Base-by-base conservation (phyloP, 2,888 invertebrate genomes). In the Drosophila anceps region DNA sequence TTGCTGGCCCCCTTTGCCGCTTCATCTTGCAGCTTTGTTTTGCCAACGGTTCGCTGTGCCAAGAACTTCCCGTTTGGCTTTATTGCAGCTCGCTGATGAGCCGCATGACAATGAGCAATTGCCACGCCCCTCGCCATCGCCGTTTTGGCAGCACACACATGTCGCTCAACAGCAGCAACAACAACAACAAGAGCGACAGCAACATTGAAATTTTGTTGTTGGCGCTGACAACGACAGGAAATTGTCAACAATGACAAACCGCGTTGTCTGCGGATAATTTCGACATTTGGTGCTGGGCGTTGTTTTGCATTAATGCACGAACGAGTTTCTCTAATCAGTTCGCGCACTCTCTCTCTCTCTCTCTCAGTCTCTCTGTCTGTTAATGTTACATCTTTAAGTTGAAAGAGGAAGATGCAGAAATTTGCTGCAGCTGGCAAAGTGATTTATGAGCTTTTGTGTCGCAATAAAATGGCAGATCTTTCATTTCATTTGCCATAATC, bases 201-300 rank as follows among this genome's bases (percentile, higher is more conserved):
- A 64, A 43, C 67, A 37, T 37, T 37, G 35, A 35, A 46, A 46
- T 46, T 37, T 37, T 58, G 48, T 59, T 59, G 48, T 37, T 29
- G 59, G 13, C 46, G 59, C 37, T 37, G 48, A 62, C 55, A 60
- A 60, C 50, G 79, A 76, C 86, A 77, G 82, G 79, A 81, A 81
- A 81, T 77, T 83, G 88, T 83, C 81, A 84, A 82, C 82, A 82
- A 76, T 69, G 68, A 88, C 77, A 71, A 73, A 71, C 64, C 76
- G 78, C 81, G 73, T 65, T 71, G 82, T 84, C 85, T 87, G 85
- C 71, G 80, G 80, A 74, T 84, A 84, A 87, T 79, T 87, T 68
- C 69, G 74, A 79, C 76, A 79, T 87, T 79, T 79, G 73, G 69
- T 65, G 65, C 50, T 70, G 81, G 65, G 54, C 57, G 84, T 58